Evolutionary conservation across 1,140 invertebrate species (phyloP).

Genomic region (Chymomyza costata): DNA sequence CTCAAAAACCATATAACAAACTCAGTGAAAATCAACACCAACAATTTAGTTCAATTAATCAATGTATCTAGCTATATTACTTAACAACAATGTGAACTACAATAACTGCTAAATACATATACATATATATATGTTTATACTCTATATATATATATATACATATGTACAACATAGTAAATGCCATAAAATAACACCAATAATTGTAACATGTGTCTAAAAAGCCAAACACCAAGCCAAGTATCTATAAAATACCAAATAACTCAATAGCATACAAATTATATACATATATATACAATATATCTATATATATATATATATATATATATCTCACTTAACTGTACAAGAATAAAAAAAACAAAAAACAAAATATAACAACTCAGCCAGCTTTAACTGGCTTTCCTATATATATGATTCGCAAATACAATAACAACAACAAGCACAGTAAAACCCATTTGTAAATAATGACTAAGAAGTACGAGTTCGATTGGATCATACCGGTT

Average conservation of each 20-base stretch:
- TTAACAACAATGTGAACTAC: constrained; percentile 28
- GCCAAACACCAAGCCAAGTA: constrained; percentile 6
- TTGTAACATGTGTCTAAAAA: constrained; percentile 1
- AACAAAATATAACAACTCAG: no score
- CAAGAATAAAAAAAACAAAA: no score
- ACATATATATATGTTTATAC: not conserved
- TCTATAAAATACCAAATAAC: not conserved
- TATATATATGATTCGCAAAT: no score
- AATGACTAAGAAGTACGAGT: constrained; percentile 99
- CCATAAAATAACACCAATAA: constrained; percentile 10
- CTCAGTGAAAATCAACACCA: constrained; percentile 1
- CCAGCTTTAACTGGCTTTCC: no score
- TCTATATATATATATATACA: constrained; percentile 8
- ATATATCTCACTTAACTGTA: no score
- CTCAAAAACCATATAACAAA: not conserved
- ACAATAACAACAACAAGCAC: constrained; percentile 6
- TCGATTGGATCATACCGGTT: constrained; percentile 97
- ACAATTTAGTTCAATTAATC: not conserved
- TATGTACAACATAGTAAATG: constrained; percentile 17
- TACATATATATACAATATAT: constrained; percentile 3
- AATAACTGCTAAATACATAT: constrained; percentile 5
- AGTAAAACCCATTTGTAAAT: constrained; percentile 31
- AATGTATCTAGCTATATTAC: no score
- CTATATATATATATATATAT: constrained; percentile 11
- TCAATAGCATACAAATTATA: not conserved